phyloP scores from a whole-genome alignment of 2,113 vertebrate species.

The Brachirus orientalis region DNA sequence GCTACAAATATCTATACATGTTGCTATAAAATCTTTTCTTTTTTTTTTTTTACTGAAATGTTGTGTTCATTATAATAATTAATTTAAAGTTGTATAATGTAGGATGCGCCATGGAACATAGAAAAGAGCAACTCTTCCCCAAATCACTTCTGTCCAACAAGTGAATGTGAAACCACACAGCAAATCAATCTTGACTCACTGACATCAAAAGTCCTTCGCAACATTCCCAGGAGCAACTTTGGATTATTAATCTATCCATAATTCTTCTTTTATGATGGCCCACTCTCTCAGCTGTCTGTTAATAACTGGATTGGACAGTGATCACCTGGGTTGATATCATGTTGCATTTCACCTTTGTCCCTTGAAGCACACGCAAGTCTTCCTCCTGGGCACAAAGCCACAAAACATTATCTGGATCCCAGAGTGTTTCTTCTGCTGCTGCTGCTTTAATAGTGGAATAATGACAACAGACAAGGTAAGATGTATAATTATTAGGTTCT shows the following conservation, averaged over 20 bases:
- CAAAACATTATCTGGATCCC: constrained; percentile 17
- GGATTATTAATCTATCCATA: constrained; percentile 23
- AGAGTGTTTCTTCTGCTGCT: constrained; percentile 33
- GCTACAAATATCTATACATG: too few species aligned
- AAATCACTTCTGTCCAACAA: constrained; percentile 14
- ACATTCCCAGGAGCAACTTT: constrained; percentile 7
- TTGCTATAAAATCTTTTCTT: too few species aligned
- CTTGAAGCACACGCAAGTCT: constrained; percentile 27
- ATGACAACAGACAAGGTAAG: constrained; percentile 68
- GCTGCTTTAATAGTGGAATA: constrained; percentile 39
- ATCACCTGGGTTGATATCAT: constrained; percentile 57
- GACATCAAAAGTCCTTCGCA: constrained; percentile 55
- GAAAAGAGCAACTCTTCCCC: too few species aligned
- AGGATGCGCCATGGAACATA: too few species aligned
- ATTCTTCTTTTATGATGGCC: constrained; percentile 33
- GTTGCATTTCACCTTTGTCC: constrained; percentile 76
- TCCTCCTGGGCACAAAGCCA: constrained; percentile 5
- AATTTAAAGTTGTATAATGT: too few species aligned
- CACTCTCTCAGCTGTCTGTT: constrained; percentile 29
- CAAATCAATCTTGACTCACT: constrained; percentile 16
- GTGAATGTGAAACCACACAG: constrained; percentile 58
- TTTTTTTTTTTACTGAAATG: too few species aligned
- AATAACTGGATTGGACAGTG: constrained; percentile 52
- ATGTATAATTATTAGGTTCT: too few species aligned
- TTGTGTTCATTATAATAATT: too few species aligned